phyloP scores from a whole-genome alignment of 2,113 vertebrate species.

The Microtus richardsoni region DNA sequence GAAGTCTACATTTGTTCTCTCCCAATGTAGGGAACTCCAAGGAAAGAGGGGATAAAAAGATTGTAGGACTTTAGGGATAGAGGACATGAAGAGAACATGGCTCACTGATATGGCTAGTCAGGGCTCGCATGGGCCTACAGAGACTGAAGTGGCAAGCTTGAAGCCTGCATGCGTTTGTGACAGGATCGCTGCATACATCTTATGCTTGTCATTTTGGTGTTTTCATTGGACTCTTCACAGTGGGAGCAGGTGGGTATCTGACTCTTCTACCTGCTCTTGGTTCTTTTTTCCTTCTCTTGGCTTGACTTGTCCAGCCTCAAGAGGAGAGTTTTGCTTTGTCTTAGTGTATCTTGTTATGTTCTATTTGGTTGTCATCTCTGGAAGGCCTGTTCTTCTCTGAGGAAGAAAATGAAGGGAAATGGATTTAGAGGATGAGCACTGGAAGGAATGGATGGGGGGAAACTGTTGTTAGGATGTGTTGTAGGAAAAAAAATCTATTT shows the following conservation, averaged over 20 bases:
- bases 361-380: background rate
- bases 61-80: background rate
- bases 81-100: background rate
- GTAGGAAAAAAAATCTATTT: background rate
- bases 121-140: background rate
- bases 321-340: background rate
- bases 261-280: background rate
- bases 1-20: background rate
- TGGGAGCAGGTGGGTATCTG: background rate
- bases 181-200: background rate
- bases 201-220: background rate
- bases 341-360: background rate
- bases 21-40: background rate
- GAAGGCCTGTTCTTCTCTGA: background rate
- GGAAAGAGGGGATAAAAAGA: background rate
- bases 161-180: background rate
- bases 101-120: background rate
- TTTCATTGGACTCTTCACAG: background rate
- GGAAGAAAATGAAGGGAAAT: background rate
- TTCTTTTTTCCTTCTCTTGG: background rate
- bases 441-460: background rate
- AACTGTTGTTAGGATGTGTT: background rate
- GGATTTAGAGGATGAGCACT: background rate
- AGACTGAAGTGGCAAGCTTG: background rate
- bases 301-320: too few relatives aligned